phyloP scores from a whole-genome alignment of 2,797 vertebrate species.

The Sebastes vulpes region DNA sequence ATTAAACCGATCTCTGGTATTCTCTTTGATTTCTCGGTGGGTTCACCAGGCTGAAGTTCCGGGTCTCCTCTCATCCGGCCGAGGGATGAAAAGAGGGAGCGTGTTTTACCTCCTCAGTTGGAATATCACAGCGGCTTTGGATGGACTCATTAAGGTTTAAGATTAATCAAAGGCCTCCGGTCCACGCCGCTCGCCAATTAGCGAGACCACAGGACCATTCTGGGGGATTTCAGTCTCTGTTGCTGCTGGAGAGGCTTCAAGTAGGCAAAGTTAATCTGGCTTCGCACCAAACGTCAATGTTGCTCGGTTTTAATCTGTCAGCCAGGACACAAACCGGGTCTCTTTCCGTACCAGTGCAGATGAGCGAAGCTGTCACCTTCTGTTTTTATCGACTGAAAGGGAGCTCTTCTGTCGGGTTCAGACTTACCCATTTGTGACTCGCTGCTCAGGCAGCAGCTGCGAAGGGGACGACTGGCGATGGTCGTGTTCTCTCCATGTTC shows the following conservation, averaged over 20 bases:
- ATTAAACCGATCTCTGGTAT: conserved; percentile 82
- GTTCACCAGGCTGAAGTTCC: conserved; percentile 71
- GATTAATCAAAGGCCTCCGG: conserved; percentile 71
- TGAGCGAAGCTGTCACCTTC: conserved; percentile 63
- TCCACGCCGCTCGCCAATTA: conserved; percentile 68
- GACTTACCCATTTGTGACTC: conserved; percentile 47
- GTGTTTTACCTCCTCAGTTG: conserved; percentile 66
- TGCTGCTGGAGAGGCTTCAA: conserved; percentile 74
- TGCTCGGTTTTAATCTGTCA: conserved; percentile 66
- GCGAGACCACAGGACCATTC: conserved; percentile 65
- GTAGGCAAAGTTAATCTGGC: conserved; percentile 72
- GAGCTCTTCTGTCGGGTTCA: conserved; percentile 17
- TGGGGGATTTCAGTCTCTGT: conserved; percentile 58
- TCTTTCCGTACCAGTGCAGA: conserved; percentile 30
- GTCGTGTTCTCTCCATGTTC: conserved; percentile 43
- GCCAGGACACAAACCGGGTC: conserved; percentile 55
- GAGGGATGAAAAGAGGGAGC: conserved; percentile 65
- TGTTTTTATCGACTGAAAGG: conserved; percentile 56
- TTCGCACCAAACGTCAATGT: conserved; percentile 63
- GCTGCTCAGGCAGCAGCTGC: conserved; percentile 44
- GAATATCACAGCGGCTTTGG: conserved; percentile 74
- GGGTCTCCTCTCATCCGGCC: conserved; percentile 64
- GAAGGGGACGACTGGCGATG: conserved; percentile 10
- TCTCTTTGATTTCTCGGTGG: conserved; percentile 80
- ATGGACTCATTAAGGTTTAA: conserved; percentile 76